Conservation (phyloP, 1,140 invertebrate species). For the Nasonia vitripennis region DNA sequence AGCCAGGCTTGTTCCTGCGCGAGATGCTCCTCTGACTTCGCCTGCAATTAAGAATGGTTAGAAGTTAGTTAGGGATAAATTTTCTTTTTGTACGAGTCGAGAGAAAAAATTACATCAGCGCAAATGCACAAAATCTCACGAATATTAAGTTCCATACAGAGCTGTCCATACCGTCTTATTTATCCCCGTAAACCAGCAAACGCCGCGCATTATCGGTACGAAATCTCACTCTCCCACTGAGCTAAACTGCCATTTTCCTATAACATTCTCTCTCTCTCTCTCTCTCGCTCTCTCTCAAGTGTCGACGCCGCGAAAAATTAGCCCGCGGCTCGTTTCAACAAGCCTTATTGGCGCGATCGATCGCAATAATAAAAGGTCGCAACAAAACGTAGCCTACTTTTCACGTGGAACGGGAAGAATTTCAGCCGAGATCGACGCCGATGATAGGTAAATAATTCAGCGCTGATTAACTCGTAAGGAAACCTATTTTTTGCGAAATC, state of each 20-base stretch:
- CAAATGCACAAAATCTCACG: not conserved
- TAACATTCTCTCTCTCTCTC: not conserved
- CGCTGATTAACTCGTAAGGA: not conserved
- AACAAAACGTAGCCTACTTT: not conserved
- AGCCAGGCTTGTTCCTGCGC: constrained; percentile 88
- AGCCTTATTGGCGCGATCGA: not conserved
- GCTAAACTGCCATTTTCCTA: not conserved
- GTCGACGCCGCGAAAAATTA: not conserved
- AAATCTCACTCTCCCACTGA: not conserved
- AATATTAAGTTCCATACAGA: not conserved
- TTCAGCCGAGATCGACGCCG: not conserved
- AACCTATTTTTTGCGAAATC: not conserved
- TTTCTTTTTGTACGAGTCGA: too few relatives aligned
- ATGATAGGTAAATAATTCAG: not conserved
- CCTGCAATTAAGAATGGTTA: constrained; percentile 74
- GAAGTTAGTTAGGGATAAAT: not conserved
- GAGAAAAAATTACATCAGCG: too few relatives aligned
- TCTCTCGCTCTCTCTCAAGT: not conserved
- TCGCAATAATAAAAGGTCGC: not conserved
- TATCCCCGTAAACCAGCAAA: not conserved
- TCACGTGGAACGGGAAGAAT: not conserved
- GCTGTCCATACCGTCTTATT: not conserved
- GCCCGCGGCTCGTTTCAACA: not conserved
- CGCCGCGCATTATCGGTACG: not conserved
- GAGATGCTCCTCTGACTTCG: constrained; percentile 87